Evolutionary conservation across 2,113 vertebrate genomes (phyloP).

Genomic region (Euleptes europaea): DNA sequence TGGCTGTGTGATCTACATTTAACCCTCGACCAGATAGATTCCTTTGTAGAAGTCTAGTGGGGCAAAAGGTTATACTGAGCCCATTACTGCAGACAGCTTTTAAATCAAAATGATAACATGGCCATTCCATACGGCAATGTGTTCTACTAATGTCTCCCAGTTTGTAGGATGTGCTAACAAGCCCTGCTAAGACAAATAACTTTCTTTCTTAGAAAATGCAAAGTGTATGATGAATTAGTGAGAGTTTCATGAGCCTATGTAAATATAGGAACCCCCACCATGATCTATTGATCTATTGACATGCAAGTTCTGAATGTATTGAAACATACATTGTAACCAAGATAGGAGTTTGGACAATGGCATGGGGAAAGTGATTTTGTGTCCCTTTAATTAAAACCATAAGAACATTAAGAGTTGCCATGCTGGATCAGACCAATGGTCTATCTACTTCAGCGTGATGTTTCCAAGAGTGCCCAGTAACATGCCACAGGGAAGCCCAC

Average conservation of each 20-base stretch:
- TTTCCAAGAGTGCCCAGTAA: too few relatives aligned
- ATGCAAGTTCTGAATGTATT: not conserved
- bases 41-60: conserved; percentile 47
- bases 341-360: not conserved
- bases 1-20: conserved; percentile 61
- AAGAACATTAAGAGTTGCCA: not conserved
- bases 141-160: conserved; percentile 58
- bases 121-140: conserved; percentile 60
- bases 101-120: conserved; percentile 56
- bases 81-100: conserved; percentile 61
- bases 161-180: conserved; percentile 20
- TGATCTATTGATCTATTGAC: fast-evolving
- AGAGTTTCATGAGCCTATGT: not conserved
- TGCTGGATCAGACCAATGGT: too few relatives aligned
- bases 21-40: conserved; percentile 60
- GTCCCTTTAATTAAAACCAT: not conserved
- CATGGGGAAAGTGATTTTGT: not conserved
- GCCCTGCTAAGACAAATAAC: conserved; percentile 21
- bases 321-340: not conserved
- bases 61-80: conserved; percentile 63
- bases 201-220: not conserved
- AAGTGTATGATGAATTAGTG: not conserved
- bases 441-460: too few relatives aligned
- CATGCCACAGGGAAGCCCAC: too few relatives aligned
- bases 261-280: not conserved